Base-by-base conservation (phyloP, 2,888 invertebrate species). In the Adelognathus sp. region DNA sequence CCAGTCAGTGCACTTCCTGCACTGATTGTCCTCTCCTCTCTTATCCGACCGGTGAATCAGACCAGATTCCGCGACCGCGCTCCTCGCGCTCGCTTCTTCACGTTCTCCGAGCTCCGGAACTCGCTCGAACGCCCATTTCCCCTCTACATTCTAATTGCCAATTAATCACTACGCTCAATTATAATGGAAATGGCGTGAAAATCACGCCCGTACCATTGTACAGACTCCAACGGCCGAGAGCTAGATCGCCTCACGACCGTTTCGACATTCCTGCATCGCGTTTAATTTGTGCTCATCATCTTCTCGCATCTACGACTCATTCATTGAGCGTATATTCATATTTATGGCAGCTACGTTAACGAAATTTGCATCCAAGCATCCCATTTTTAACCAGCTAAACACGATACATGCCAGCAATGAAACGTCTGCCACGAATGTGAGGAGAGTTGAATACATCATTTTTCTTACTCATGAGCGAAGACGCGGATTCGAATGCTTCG, bases 1-100 rank as follows among this genome's bases (percentile, higher is more conserved):
- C 89, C 90, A 89, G 90, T 88, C 88, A 89, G 86, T 91, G 90
- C 88, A 89, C 88, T 90, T 90, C 88, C 90, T 87, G 90, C 90
- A 90, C 90, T 90, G 90, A 90, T 90, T 90, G 88, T 89, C 87
- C 85, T 87, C 82, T 80, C 78, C 85, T 87, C 82, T 80, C 78
- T 82, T 54, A 72, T 50, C 74, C 70, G 56, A n/a, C 56, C 75
- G 61, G 80, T 77, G 71, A 82, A 81, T 81, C 79, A 78, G 80
- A 80, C 78, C 81, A 79, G 71, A 74, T 74, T 74, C 77, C 39
- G 16, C 66, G 46, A 44, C 33, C 70, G 73, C 69, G 56, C 69
- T 44, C 33, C 64, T 54, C 36, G 52, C 52, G 61, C 29, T 33
- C 16, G 56, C 27, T 50, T 39, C 41, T 39, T 36, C 46, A n/a